Base-by-base conservation (phyloP, 2,888 invertebrate species). In the Microctonus aethiopoides region DNA sequence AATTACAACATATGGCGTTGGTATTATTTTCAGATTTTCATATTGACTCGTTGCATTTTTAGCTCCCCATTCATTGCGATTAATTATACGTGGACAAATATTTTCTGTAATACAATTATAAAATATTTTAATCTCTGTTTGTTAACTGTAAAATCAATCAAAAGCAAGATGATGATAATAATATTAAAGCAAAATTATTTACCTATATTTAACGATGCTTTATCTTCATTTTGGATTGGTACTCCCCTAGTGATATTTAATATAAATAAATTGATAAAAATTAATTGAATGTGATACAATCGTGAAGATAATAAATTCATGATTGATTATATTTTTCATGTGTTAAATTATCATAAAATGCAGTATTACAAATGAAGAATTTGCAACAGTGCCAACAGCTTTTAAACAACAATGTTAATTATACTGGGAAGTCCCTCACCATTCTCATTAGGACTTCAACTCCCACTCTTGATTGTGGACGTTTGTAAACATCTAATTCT, bases 1-100 rank as follows among this genome's bases (percentile, higher is more conserved):
- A 11, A 87, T 72, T 0, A 87, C 86, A 3, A 84, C 83, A 69
- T 83, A 86, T 0, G 85, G 83, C 0, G 82, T 77, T 1, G 87
- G 87, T 3, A 75, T 67, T 0, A 69, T 29, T 1, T 36, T 32
- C 66, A 85, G 72, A 0, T 65, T 68, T 57, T 72, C 66, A 9
- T 74, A 34, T 1, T 46, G 66, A 3, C n/a, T 2, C 4, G 68
- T 76, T 0, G 83, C 78, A 24, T 80, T 73, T 1, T 87, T 79
- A 2, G 87, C 87, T 2, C 78, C 79, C 87, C 87, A 87, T 74
- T 82, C 80, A 11, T 72, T 65, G 16, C 86, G 78, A 11, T 74
- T 80, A 0, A 86, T 70, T 46, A 87, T 84, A 4, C 70, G 76
- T 13, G 85, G 85, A 41, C 81, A 81, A 22, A 29, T 51, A 22